These are phyloP conservation scores for Plutomurus gul DNA, from an alignment of 1,140 invertebrate species.

Conservation along the genomic window DNA sequence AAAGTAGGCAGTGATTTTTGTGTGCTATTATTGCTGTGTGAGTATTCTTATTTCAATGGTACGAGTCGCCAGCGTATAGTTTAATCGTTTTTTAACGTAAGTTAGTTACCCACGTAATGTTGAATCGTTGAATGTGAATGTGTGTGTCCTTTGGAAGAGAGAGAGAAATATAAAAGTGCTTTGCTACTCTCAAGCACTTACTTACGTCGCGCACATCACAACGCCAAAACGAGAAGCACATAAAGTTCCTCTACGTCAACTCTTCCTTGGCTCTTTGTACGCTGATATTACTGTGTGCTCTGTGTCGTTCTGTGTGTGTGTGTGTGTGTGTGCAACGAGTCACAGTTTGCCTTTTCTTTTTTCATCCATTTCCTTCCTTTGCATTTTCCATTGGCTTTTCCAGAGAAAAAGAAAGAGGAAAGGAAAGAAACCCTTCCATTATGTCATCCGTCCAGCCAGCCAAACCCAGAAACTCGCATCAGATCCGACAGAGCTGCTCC, in stretches of 20 bases:
- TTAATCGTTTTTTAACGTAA: no score
- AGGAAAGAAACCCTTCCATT: neutral
- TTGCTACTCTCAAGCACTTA: no score
- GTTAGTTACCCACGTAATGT: no score
- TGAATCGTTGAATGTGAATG: no score
- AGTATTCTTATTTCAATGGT: no score
- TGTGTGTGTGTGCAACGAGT: neutral
- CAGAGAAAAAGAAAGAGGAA: neutral
- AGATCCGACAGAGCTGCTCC: neutral
- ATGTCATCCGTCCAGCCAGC: neutral
- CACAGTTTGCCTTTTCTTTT: slow-evolving; percentile 6
- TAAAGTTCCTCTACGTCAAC: neutral
- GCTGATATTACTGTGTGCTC: neutral
- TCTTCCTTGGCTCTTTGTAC: neutral
- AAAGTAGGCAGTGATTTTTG: no score
- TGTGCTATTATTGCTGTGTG: no score
- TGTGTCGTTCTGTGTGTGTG: neutral
- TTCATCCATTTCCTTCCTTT: slow-evolving; percentile 9
- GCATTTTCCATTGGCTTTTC: neutral
- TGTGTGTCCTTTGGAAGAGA: no score
- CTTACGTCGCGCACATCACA: no score
- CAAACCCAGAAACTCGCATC: neutral
- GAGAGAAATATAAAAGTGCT: no score
- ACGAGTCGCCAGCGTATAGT: no score
- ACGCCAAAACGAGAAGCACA: neutral